These are phyloP conservation scores for Ecliptopera silaceata DNA, from an alignment of 2,888 invertebrate genomes.

Conservation along the genomic window DNA sequence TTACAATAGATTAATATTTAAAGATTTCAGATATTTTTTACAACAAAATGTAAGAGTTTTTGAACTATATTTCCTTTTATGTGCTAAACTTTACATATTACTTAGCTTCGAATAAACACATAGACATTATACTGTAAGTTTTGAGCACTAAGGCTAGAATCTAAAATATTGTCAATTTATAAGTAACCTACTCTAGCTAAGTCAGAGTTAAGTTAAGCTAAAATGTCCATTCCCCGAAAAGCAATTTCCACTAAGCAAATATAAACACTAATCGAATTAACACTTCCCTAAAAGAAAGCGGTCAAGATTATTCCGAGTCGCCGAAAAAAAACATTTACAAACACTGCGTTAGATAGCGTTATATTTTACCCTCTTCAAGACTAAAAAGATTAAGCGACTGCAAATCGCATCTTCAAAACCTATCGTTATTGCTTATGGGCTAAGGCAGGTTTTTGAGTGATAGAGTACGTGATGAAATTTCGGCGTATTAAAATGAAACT, in stretches of 20 bases:
- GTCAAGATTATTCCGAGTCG: conserved; percentile 49
- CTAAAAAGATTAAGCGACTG: conserved; percentile 45
- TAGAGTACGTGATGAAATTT: conserved; percentile 70
- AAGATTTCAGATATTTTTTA: too few species aligned
- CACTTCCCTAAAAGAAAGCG: conserved; percentile 37
- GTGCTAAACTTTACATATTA: too few species aligned
- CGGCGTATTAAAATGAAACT: conserved; percentile 81
- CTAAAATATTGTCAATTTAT: too few species aligned
- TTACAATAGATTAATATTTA: too few species aligned
- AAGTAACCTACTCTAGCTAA: too few species aligned
- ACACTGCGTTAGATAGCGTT: conserved; percentile 59
- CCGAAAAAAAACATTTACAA: conserved; percentile 61
- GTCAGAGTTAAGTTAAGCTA: conserved; percentile 39
- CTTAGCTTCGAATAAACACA: too few species aligned
- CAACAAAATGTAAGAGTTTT: too few species aligned
- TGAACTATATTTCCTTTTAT: too few species aligned
- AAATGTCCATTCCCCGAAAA: conserved; percentile 42
- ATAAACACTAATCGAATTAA: conserved; percentile 39
- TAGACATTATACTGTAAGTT: too few species aligned
- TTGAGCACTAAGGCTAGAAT: too few species aligned
- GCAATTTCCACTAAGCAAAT: conserved; percentile 43
- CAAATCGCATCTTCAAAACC: conserved; percentile 37
- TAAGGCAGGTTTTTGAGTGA: conserved; percentile 55
- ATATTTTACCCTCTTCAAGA: conserved; percentile 44
- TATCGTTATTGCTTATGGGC: conserved; percentile 39